Conservation (phyloP, 2,797 vertebrate genomes). For the Thalassophryne amazonica region DNA sequence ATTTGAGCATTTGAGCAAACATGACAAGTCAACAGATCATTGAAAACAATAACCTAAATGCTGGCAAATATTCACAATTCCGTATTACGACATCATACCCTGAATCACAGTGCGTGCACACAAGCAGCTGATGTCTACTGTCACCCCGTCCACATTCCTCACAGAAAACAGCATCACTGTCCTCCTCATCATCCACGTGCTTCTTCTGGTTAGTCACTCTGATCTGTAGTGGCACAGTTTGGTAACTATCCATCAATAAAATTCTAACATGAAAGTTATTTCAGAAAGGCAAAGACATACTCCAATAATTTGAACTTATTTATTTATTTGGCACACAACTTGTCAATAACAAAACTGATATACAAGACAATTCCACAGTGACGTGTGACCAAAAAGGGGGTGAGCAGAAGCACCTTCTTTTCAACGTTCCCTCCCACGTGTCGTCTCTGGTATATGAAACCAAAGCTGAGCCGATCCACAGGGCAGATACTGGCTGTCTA, state of each 20-base stretch:
- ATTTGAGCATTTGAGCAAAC: background rate
- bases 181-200: conserved; percentile 28
- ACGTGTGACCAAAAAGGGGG: too few species aligned
- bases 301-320: too few species aligned
- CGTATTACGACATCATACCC: conserved; percentile 65
- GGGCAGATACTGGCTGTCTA: conserved; percentile 89
- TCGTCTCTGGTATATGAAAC: conserved; percentile 76
- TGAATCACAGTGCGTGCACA: conserved; percentile 84
- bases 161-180: conserved; percentile 73
- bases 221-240: conserved; percentile 62
- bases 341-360: too few species aligned
- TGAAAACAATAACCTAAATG: background rate
- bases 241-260: too few species aligned
- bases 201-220: conserved; percentile 61
- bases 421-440: conserved; percentile 74
- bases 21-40: background rate
- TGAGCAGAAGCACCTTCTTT: conserved; percentile 75
- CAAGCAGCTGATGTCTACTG: conserved; percentile 77
- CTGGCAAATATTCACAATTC: background rate
- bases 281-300: background rate
- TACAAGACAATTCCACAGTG: too few species aligned
- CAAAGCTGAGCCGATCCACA: conserved; percentile 83
- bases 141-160: conserved; percentile 86
- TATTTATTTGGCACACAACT: too few species aligned
- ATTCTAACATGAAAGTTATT: background rate